These are phyloP conservation scores for Tenebrio molitor DNA, from an alignment of 1,140 invertebrate species.

Conservation along the genomic window DNA sequence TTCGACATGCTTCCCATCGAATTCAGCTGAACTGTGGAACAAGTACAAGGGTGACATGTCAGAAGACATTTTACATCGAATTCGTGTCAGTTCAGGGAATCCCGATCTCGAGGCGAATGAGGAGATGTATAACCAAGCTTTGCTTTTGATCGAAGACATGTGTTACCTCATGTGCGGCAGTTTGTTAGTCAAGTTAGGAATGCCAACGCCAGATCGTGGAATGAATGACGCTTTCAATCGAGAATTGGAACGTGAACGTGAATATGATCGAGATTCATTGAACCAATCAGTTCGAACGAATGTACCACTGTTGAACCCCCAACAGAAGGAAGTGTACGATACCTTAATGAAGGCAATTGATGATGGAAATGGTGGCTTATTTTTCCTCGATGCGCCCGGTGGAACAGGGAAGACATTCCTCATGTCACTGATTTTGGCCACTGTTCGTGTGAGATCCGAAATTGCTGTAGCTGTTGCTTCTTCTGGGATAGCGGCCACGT, in stretches of 20 bases:
- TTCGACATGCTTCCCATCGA: slow-evolving; percentile 50
- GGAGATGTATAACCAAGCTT: slow-evolving; percentile 62
- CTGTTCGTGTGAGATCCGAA: slow-evolving; percentile 56
- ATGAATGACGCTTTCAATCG: slow-evolving; percentile 63
- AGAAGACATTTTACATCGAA: slow-evolving; percentile 60
- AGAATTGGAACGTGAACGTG: slow-evolving; percentile 60
- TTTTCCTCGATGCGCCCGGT: too few relatives aligned
- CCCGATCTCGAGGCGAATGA: slow-evolving; percentile 56
- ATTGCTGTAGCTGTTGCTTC: slow-evolving; percentile 62
- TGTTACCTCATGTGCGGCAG: slow-evolving; percentile 61
- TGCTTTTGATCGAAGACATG: slow-evolving; percentile 65
- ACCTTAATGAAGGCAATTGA: slow-evolving; percentile 64
- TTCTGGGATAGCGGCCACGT: slow-evolving; percentile 67
- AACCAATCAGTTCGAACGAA: slow-evolving; percentile 41
- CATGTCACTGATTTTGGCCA: slow-evolving; percentile 55
- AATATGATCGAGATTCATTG: slow-evolving; percentile 55
- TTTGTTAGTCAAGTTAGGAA: slow-evolving; percentile 63
- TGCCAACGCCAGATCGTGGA: slow-evolving; percentile 64
- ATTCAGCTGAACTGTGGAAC: slow-evolving; percentile 51
- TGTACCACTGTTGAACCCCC: slow-evolving; percentile 45
- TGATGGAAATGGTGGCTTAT: slow-evolving; percentile 56
- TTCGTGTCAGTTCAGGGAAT: slow-evolving; percentile 58
- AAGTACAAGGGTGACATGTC: slow-evolving; percentile 66
- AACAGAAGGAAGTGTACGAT: slow-evolving; percentile 64
- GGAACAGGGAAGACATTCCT: slow-evolving; percentile 63